A percentile compares a stretch with the other conserved stretches of the same genome.
Evolutionary conservation across 1,140 invertebrate genomes (phyloP).

Genomic region (Spodoptera frugiperda): DNA sequence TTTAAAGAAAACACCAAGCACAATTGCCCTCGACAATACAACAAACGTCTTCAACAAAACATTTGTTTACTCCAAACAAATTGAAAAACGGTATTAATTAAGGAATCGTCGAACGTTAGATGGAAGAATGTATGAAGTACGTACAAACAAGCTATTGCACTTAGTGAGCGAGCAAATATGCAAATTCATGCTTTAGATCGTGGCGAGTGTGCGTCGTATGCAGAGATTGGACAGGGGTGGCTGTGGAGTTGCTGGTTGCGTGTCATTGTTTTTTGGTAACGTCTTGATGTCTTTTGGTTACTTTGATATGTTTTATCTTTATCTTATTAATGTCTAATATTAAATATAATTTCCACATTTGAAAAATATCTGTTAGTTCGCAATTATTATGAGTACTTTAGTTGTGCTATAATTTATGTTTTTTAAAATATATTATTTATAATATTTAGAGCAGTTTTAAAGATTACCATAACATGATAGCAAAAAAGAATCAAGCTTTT

Average conservation of each 20-base stretch:
- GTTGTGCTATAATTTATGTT: too few species aligned
- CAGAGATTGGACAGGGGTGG: constrained; percentile 53
- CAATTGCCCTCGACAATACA: constrained; percentile 14
- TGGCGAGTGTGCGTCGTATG: constrained; percentile 72
- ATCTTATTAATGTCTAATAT: too few species aligned
- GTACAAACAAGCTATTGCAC: constrained; percentile 83
- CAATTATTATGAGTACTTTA: too few species aligned
- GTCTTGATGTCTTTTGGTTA: background rate
- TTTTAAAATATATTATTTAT: too few species aligned
- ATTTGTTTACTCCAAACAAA: constrained; percentile 36
- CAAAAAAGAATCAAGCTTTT: too few species aligned
- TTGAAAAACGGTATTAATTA: constrained; percentile 73
- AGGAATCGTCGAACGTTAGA: constrained; percentile 62
- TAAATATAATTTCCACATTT: too few species aligned
- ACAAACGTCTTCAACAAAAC: constrained; percentile 33
- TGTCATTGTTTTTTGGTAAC: constrained; percentile 3
- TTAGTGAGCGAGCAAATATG: constrained; percentile 80
- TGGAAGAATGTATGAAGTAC: constrained; percentile 73
- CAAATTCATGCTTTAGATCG: constrained; percentile 78
- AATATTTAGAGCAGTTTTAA: too few species aligned
- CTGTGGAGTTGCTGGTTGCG: constrained; percentile 51
- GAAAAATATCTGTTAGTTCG: too few species aligned
- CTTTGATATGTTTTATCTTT: too few species aligned
- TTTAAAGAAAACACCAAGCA: constrained; percentile 6
- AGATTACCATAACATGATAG: too few species aligned